A percentile compares a stretch with the other conserved stretches of the same genome.
phyloP scores from a whole-genome alignment of 2,797 vertebrate species.

The Pteronotus mesoamericanus region DNA sequence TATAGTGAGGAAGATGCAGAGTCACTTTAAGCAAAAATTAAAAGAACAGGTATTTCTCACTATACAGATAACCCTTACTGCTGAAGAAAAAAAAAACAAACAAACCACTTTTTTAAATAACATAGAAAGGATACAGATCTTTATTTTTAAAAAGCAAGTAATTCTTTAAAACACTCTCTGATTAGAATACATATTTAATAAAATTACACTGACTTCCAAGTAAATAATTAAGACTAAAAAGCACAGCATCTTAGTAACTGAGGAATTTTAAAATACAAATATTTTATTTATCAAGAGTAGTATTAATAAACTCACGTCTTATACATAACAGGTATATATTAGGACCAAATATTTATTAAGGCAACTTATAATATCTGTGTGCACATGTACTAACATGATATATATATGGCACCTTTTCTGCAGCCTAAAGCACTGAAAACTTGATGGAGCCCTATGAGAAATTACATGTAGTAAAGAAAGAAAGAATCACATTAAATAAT shows the following conservation, averaged over 20 bases:
- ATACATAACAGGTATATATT: not conserved
- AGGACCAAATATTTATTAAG: slow-evolving; percentile 26
- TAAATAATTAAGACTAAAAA: slow-evolving; percentile 16
- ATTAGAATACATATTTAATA: not conserved
- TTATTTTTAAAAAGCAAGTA: not conserved
- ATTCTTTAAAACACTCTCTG: not conserved
- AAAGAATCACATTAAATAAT: slow-evolving; percentile 76
- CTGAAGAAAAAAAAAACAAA: not conserved
- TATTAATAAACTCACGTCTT: slow-evolving; percentile 21
- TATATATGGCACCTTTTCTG: not conserved
- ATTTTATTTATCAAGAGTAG: slow-evolving; percentile 1
- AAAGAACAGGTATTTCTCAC: not conserved
- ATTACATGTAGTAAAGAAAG: slow-evolving; percentile 67
- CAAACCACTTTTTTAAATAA: not conserved
- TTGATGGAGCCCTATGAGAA: slow-evolving; percentile 55
- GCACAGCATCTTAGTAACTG: not conserved
- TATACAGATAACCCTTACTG: not conserved
- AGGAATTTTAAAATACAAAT: not conserved
- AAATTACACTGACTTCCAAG: not conserved
- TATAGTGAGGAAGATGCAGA: not conserved
- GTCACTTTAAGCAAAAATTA: not conserved
- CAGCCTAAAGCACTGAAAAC: slow-evolving; percentile 49
- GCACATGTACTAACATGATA: not conserved
- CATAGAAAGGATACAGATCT: not conserved
- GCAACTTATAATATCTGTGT: not conserved